Evolutionary conservation across 2,113 vertebrate species (phyloP).

Genomic region (Cynopterus brachyotis): DNA sequence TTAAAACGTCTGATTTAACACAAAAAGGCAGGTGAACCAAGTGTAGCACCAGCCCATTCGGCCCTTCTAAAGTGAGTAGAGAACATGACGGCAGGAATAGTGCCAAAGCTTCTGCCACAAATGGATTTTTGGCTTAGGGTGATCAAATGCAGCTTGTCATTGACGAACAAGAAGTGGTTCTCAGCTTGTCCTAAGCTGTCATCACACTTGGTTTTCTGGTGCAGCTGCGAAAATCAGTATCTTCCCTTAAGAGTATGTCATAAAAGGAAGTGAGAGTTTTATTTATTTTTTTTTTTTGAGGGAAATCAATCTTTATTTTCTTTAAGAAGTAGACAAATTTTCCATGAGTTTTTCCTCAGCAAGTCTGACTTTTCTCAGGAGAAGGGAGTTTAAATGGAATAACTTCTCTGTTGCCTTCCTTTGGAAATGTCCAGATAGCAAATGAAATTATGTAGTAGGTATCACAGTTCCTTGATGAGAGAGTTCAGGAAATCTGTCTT

Average conservation of each 20-base stretch:
- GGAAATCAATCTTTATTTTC: not conserved
- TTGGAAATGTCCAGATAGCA: not conserved
- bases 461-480: not conserved
- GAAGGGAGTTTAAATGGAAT: not conserved
- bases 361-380: constrained; percentile 35
- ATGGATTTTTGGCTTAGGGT: not conserved
- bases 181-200: not conserved
- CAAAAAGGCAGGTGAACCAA: not conserved
- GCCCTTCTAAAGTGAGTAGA: not conserved
- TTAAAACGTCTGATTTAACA: constrained; percentile 19
- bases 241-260: not conserved
- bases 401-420: not conserved
- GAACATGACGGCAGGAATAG: not conserved
- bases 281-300: not conserved
- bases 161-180: not conserved
- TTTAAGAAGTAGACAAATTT: not conserved
- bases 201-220: not conserved
- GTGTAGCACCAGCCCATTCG: not conserved
- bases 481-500: not conserved
- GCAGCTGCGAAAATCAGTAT: not conserved
- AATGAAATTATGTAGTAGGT: not conserved
- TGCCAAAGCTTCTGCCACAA: not conserved
- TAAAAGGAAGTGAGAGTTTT: not conserved
- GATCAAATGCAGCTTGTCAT: not conserved
- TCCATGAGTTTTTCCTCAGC: not conserved